Percentiles rank a stretch among this genome's conserved stretches.
Evolutionary conservation across 2,797 vertebrate genomes (phyloP).

Genomic region (Cynopterus sphinx): DNA sequence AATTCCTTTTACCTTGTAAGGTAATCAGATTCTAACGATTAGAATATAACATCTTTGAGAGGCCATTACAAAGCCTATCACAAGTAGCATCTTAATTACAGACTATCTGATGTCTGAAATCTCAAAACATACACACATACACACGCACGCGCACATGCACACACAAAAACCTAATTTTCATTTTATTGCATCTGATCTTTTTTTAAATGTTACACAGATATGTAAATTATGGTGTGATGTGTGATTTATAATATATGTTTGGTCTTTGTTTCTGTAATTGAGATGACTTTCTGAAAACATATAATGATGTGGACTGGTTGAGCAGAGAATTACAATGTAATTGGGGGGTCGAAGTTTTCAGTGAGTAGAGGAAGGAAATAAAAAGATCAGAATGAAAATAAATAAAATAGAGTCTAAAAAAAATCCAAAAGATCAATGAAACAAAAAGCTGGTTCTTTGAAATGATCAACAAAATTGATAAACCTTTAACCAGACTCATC

Average conservation of each 20-base stretch:
- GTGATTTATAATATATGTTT: background rate
- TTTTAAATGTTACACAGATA: background rate
- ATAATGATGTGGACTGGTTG: background rate
- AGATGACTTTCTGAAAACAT: background rate
- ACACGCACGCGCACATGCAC: no score
- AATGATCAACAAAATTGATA: no score
- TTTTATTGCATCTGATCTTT: background rate
- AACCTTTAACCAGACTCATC: no score
- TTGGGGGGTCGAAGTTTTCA: background rate
- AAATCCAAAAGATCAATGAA: no score
- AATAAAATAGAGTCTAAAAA: no score
- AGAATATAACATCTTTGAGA: background rate
- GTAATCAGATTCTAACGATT: background rate
- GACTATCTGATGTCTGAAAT: background rate
- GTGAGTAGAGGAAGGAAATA: no score
- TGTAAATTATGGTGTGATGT: background rate
- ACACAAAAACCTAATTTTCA: background rate
- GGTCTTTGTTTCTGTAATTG: background rate
- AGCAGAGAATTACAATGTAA: no score
- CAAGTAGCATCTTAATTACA: background rate
- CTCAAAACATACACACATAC: background rate
- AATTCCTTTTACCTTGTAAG: background rate
- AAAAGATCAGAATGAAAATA: no score
- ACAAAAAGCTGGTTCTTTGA: no score
- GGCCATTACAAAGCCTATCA: background rate